Conservation (phyloP, 2,797 vertebrate genomes). For the Schizothorax lantsangensis region DNA sequence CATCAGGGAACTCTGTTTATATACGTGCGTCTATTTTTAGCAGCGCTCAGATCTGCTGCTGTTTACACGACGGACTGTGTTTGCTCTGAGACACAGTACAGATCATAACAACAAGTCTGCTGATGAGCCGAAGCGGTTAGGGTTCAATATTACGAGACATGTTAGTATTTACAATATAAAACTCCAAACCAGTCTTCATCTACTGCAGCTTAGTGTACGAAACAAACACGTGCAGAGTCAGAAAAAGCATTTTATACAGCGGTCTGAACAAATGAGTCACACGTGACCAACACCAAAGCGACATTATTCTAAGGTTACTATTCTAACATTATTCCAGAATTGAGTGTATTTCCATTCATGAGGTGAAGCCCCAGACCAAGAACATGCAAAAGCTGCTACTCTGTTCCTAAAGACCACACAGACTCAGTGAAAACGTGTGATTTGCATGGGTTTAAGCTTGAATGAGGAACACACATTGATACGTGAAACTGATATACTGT, state of each 20-base stretch:
- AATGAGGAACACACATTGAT: not conserved
- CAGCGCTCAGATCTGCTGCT: constrained; percentile 1
- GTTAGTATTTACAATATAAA: not conserved
- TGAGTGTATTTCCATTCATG: not conserved
- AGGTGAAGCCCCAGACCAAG: not conserved
- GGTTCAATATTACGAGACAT: not conserved
- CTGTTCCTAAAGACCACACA: not conserved
- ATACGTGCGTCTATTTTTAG: constrained; percentile 1
- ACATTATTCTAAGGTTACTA: not conserved
- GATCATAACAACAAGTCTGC: not conserved
- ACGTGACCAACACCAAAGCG: not conserved
- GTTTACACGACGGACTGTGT: not conserved
- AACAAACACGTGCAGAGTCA: not conserved
- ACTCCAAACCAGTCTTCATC: not conserved
- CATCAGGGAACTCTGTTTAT: constrained; percentile 25
- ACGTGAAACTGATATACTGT: constrained; percentile 24
- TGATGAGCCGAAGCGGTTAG: not conserved
- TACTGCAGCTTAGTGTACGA: not conserved
- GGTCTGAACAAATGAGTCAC: not conserved
- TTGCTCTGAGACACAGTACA: not conserved
- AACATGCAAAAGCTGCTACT: not conserved
- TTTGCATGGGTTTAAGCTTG: constrained; percentile 26
- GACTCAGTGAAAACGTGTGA: not conserved
- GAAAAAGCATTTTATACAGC: not conserved
- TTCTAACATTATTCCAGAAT: not conserved